Evolutionary conservation across 2,888 invertebrate species (phyloP).

Genomic region (Cryptocheilus praepositus): DNA sequence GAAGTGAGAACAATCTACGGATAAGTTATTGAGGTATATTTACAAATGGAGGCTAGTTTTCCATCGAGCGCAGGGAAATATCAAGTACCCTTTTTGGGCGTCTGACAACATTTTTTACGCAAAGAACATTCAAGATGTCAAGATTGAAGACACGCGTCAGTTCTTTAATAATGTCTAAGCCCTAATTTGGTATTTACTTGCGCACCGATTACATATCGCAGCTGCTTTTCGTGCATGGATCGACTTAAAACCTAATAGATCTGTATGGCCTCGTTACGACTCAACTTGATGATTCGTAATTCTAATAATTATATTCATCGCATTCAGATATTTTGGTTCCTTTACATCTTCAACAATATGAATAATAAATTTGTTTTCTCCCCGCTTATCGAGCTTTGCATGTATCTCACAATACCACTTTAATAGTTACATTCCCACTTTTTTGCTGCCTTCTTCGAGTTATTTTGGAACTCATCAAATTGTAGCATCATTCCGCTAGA

Average conservation of each 20-base stretch:
- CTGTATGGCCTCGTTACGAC: slow-evolving; percentile 57
- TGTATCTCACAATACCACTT: slow-evolving; percentile 14
- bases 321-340: slow-evolving; percentile 49
- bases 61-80: slow-evolving; percentile 48
- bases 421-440: slow-evolving; percentile 2
- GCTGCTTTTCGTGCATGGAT: slow-evolving; percentile 22
- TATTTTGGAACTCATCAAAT: slow-evolving; percentile 1
- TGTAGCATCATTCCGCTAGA: neutral
- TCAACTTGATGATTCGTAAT: slow-evolving; percentile 51
- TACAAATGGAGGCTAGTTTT: slow-evolving; percentile 50
- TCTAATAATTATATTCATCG: slow-evolving; percentile 46
- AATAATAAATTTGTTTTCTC: slow-evolving; percentile 37
- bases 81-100: slow-evolving; percentile 27
- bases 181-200: slow-evolving; percentile 43
- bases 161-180: slow-evolving; percentile 3
- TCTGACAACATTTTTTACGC: slow-evolving; percentile 8
- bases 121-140: neutral
- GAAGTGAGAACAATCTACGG: slow-evolving; percentile 34
- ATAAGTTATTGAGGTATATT: slow-evolving; percentile 51
- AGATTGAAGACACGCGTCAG: slow-evolving; percentile 1
- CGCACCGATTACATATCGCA: slow-evolving; percentile 36
- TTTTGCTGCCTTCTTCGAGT: slow-evolving; percentile 7
- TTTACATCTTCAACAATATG: slow-evolving; percentile 50
- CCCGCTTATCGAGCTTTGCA: slow-evolving; percentile 17
- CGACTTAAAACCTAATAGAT: slow-evolving; percentile 58